Evolutionary conservation across 2,797 vertebrate genomes (phyloP).

Genomic region (Eulemur coronatus): DNA sequence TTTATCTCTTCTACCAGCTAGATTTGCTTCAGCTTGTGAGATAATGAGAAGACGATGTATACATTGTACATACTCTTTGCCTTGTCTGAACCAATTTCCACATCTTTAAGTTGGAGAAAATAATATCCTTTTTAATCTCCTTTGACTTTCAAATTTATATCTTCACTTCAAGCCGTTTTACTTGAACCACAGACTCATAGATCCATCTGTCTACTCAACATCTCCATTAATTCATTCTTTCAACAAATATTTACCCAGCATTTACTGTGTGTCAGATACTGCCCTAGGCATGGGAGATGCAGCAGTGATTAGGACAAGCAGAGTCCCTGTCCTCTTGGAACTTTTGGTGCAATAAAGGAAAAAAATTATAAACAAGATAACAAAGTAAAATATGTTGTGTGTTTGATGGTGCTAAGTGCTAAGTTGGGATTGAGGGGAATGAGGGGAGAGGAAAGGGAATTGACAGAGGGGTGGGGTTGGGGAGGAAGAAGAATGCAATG

Average conservation of each 20-base stretch:
- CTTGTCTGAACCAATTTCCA: not conserved
- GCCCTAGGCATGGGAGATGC: not conserved
- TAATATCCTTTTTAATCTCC: constrained; percentile 10
- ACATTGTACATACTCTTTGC: not conserved
- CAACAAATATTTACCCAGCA: not conserved
- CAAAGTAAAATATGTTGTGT: not conserved
- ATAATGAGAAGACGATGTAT: not conserved
- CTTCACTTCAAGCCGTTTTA: not conserved
- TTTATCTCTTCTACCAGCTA: not conserved
- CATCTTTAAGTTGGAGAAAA: not conserved
- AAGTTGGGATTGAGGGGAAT: not conserved
- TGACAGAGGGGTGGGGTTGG: not conserved
- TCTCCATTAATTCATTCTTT: not conserved
- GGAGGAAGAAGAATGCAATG: not conserved
- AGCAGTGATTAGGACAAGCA: not conserved
- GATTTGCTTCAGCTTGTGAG: not conserved
- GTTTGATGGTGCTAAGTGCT: not conserved
- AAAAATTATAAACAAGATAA: not conserved
- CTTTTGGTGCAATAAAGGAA: not conserved
- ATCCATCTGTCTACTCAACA: not conserved
- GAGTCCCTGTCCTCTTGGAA: not conserved
- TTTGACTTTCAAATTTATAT: constrained; percentile 11
- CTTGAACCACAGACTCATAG: not conserved
- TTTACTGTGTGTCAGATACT: not conserved
- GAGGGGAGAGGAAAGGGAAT: not conserved